phyloP scores from a whole-genome alignment of 37 sponge, comb jelly and placozoan genomes.

The Ianthella basta region DNA sequence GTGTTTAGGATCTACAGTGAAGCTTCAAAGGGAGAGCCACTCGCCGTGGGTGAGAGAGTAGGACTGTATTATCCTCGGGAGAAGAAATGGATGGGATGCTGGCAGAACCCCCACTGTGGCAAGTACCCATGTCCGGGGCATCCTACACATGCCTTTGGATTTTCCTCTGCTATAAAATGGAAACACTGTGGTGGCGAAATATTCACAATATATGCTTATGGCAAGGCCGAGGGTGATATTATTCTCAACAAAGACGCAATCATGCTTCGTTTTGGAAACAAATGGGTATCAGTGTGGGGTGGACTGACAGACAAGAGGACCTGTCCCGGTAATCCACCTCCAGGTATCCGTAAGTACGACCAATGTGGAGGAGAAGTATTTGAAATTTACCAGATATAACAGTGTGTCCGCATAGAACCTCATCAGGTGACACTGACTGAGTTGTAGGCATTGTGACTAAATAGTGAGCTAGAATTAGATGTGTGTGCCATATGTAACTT shows the following conservation, averaged over 20 bases:
- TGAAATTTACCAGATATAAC: background rate
- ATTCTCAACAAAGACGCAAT: background rate
- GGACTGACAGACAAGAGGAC: too few relatives aligned
- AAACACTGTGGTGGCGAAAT: background rate
- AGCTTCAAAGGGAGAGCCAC: background rate
- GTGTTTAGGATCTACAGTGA: background rate
- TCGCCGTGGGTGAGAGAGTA: background rate
- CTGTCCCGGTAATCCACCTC: constrained; percentile 11
- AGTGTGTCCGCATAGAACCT: too few relatives aligned
- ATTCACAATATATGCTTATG: background rate
- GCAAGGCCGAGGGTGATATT: background rate
- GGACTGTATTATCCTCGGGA: constrained; percentile 7
- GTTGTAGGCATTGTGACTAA: too few relatives aligned
- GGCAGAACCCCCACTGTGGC: background rate
- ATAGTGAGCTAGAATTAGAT: too few relatives aligned
- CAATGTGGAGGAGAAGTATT: background rate
- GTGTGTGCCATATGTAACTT: too few relatives aligned
- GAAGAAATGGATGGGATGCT: constrained; percentile 4
- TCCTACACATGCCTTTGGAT: background rate
- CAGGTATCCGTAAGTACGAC: background rate
- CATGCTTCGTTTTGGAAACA: background rate
- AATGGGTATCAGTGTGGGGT: background rate
- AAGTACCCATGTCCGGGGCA: constrained; percentile 8
- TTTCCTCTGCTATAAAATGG: background rate
- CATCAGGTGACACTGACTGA: too few relatives aligned